phyloP scores from a whole-genome alignment of 2,113 vertebrate species.

The Chaetura pelagica region DNA sequence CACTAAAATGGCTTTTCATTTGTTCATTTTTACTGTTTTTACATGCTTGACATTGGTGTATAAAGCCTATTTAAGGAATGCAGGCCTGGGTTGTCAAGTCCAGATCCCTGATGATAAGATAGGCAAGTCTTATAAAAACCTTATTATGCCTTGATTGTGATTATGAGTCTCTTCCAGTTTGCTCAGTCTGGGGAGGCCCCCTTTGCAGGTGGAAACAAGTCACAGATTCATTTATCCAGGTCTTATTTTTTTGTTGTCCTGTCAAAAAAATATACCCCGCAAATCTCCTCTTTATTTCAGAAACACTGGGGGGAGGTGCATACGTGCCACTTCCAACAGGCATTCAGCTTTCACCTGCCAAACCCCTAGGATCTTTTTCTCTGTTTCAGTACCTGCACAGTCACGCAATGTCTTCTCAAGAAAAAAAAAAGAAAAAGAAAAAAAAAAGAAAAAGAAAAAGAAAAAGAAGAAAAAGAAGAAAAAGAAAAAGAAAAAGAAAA shows the following conservation, averaged over 20 bases:
- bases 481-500: no score
- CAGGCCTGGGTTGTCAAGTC: neutral
- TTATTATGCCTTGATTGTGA: neutral
- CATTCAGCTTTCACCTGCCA: slow-evolving; percentile 28
- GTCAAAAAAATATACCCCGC: neutral
- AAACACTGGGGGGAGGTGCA: neutral
- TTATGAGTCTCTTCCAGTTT: slow-evolving; percentile 13
- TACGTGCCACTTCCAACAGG: neutral
- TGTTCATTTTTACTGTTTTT: neutral
- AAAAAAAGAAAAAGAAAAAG: no score
- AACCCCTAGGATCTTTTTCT: slow-evolving; percentile 24
- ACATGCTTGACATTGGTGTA: neutral
- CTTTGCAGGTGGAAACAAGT: slow-evolving; percentile 15
- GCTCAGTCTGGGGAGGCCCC: neutral
- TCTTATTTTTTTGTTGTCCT: slow-evolving; percentile 5
- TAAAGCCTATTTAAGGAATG: neutral
- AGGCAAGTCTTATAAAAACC: neutral
- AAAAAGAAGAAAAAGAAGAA: no score
- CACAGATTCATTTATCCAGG: neutral
- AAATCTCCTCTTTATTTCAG: slow-evolving; percentile 36
- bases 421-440: slow-evolving; percentile 28
- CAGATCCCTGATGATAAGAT: neutral
- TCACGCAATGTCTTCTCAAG: slow-evolving; percentile 48
- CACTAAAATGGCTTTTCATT: neutral
- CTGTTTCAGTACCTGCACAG: slow-evolving; percentile 18